These are phyloP conservation scores for Cephalopachus bancanus DNA, from an alignment of 2,797 vertebrate genomes.

Conservation along the genomic window DNA sequence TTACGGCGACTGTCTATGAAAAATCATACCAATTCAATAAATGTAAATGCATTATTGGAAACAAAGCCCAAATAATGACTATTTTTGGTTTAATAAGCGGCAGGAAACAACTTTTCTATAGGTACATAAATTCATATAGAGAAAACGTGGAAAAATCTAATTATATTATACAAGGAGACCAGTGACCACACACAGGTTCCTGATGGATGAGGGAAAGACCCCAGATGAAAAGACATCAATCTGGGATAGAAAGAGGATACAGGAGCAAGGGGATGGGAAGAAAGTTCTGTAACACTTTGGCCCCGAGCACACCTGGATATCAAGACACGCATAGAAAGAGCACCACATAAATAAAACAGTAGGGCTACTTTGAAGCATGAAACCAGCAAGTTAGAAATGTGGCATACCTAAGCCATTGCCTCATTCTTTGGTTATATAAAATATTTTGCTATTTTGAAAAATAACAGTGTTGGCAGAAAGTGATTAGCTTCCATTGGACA, in stretches of 20 bases:
- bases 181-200: accelerated
- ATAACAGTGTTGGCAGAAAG: background rate
- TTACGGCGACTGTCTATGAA: background rate
- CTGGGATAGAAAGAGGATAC: accelerated
- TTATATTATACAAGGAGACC: background rate
- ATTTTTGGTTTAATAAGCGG: conserved; percentile 25
- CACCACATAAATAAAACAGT: background rate
- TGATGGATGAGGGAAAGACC: background rate
- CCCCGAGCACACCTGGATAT: background rate
- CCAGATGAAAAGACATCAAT: background rate
- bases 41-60: background rate
- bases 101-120: background rate
- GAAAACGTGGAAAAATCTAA: background rate
- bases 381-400: too few species aligned
- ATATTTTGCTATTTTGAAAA: background rate
- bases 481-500: background rate
- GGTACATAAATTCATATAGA: background rate
- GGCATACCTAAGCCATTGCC: background rate
- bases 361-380: too few species aligned
- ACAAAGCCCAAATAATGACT: background rate
- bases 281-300: background rate
- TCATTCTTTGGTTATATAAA: background rate
- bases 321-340: background rate
- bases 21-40: background rate
- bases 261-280: background rate